Evolutionary conservation across 2,797 vertebrate species (phyloP).

Genomic region (Rhinatrema bivittatum): DNA sequence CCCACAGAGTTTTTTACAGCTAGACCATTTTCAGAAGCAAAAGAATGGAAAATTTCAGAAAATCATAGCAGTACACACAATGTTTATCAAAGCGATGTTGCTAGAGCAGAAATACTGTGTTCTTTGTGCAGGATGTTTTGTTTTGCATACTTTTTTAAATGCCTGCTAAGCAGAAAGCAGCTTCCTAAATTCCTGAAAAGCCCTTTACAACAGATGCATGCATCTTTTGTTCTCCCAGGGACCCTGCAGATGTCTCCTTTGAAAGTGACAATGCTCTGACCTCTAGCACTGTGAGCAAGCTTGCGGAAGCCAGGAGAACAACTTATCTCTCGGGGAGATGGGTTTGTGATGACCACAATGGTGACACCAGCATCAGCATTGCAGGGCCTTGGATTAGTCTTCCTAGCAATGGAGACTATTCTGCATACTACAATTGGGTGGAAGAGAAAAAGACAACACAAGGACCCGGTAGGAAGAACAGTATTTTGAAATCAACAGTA

Average conservation of each 20-base stretch:
- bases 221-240: slow-evolving; percentile 55
- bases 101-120: no score
- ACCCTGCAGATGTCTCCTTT: slow-evolving; percentile 71
- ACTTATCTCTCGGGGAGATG: slow-evolving; percentile 93
- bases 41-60: no score
- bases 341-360: slow-evolving; percentile 95
- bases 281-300: slow-evolving; percentile 91
- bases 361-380: slow-evolving; percentile 94
- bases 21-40: no score
- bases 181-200: neutral
- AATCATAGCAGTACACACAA: no score
- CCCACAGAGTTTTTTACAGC: no score
- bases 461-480: slow-evolving; percentile 76
- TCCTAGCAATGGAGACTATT: slow-evolving; percentile 92
- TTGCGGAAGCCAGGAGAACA: slow-evolving; percentile 86
- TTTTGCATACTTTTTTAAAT: no score
- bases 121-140: no score
- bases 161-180: accelerated
- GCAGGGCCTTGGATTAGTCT: slow-evolving; percentile 80
- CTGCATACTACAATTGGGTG: slow-evolving; percentile 90
- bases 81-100: no score
- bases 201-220: neutral
- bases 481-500: no score
- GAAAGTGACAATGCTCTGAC: slow-evolving; percentile 82
- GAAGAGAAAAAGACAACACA: slow-evolving; percentile 88